phyloP scores from a whole-genome alignment of 2,888 invertebrate species.

The Yponomeuta malinellus region DNA sequence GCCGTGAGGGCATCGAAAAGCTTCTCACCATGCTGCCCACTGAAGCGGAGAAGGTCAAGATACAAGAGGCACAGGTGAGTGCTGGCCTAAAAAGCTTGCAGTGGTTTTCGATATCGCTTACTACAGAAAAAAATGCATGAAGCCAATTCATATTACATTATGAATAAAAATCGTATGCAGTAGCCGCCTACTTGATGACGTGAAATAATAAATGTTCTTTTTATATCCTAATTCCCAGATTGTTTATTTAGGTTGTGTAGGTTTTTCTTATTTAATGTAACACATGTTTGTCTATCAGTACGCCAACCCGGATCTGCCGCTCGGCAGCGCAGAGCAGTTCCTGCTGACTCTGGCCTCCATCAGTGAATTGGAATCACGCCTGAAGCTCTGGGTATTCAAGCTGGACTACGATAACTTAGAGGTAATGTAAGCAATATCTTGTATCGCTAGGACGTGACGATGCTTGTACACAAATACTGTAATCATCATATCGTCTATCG shows the following conservation, averaged over 20 bases:
- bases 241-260: too few relatives aligned
- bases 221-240: too few relatives aligned
- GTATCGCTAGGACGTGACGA: too few relatives aligned
- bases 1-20: slow-evolving; percentile 98
- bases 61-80: slow-evolving; percentile 91
- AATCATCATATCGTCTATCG: too few relatives aligned
- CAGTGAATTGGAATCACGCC: slow-evolving; percentile 93
- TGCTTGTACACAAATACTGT: too few relatives aligned
- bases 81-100: background rate
- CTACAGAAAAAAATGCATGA: too few relatives aligned
- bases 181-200: background rate
- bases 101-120: too few relatives aligned
- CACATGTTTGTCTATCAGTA: slow-evolving; percentile 53
- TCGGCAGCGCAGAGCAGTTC: slow-evolving; percentile 98
- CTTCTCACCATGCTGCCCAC: slow-evolving; percentile 97
- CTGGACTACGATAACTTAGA: slow-evolving; percentile 98
- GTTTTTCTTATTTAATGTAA: too few relatives aligned
- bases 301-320: slow-evolving; percentile 90
- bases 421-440: slow-evolving; percentile 59
- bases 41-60: slow-evolving; percentile 96
- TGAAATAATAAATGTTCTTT: too few relatives aligned
- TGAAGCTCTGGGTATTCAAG: slow-evolving; percentile 99
- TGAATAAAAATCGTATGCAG: background rate
- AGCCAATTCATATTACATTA: too few relatives aligned
- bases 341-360: slow-evolving; percentile 97